Evolutionary conservation across 1,140 invertebrate species (phyloP), one percentile per base, ranked within the genome.

Genomic region (Hycleus cichorii): DNA sequence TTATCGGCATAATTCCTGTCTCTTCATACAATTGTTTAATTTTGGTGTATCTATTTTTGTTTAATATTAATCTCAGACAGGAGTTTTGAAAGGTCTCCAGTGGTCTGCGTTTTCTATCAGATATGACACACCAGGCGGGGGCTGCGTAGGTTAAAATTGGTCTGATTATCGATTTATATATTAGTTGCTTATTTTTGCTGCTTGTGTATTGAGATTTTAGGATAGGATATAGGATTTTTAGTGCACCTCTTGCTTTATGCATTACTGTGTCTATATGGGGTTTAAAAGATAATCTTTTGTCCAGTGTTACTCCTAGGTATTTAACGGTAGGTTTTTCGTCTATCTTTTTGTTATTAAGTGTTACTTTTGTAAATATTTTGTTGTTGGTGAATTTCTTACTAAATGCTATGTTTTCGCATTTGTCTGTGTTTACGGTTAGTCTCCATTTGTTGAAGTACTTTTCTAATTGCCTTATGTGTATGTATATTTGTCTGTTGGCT

Each of bases 391-490:
- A 8, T 51, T 49, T 59, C 26, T 27, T 39, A 32, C 49, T 62
- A 39, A 62, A 62, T n/a, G 42, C 49, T 2, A 63, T 38, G 8
- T 56, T 56, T 46, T 32, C 39, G 4, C 50, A 63, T 64, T 72
- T 72, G 8, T 39, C 32, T 49, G 63, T 18, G 42, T 72, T 72
- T 9, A 69, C 44, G 59, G 57, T 58, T 4, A 72, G 64, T 40
- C 53, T 56, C 69, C 69, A 70, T 56, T 66, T 66, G 2, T 48
- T 52, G 38, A 64, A 47, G 59, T 66, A 69, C 2, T 55, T 25
- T 24, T 53, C 43, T 2, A 67, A 27, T 42, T 40, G 26, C n/a
- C 50, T 44, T 8, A 64, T 42, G 42, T 62, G 48, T 27, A 56
- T 43, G 57, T 67, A 55, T n/a, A 65, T 49, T 24, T 54, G 26